Base-by-base conservation (phyloP, 35 echinoderm and acorn worm species). In the Eucidaris tribuloides region DNA sequence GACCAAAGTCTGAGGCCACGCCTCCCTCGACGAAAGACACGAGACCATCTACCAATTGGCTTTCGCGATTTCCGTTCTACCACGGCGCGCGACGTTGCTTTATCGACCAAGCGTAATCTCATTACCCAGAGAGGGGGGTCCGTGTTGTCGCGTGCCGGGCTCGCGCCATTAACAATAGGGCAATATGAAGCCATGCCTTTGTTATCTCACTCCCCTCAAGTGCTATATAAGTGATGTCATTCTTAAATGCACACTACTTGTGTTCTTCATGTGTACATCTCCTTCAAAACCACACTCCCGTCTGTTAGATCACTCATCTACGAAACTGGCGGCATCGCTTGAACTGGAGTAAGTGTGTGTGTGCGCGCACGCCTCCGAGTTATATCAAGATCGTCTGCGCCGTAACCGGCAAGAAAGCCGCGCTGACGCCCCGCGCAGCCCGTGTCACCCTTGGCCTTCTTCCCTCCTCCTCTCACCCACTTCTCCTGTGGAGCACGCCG, bases 171-270 rank as follows among this genome's bases (percentile, higher is more conserved):
- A 74, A 74, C 68, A 74, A 74, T 74, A 35, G 44, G 37, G 41
- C 68, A 74, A 74, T 41, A 74, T 36, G 40, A 25, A 17, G 68
- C 68, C 68, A 42, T 74, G 68, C 68, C 68, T 74, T 74, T 74
- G 68, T 74, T 40, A 40, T 43, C 5, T 40, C 4, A 7, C 23
- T 74, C 68, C 68, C 68, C 38, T 74, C 27, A 36, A 74, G 68
- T 38, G 40, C 68, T 20, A 6, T 68, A 68, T 68, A 68, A 68
- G 68, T 74, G 68, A 74, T 74, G 68, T 74, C 68, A 74, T 74
- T 74, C 68, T 74, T 24, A 44, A 74, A 74, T 24, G 38, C 68
- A 40, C 68, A 35, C 68, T 74, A 74, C 34, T 74, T 74, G 44
- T 33, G 68, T 20, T 74, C 35, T 27, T 33, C 68, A 44, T 74